phyloP scores from a whole-genome alignment of 2,113 vertebrate species.

The Aramus guarauna region DNA sequence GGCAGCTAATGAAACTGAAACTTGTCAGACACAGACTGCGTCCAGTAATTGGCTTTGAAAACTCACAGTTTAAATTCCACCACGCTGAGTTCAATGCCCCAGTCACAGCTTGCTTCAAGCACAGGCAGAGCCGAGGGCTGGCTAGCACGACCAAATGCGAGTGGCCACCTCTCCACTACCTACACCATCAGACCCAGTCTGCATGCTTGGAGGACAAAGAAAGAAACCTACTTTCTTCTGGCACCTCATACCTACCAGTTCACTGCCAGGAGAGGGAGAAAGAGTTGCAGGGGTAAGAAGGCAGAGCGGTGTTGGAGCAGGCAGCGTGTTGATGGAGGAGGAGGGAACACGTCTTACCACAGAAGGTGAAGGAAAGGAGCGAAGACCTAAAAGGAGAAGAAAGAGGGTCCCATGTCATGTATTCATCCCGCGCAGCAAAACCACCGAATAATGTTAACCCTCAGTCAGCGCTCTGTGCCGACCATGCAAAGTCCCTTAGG shows the following conservation, averaged over 20 bases:
- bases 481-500: background rate
- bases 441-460: background rate
- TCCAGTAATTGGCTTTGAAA: conserved; percentile 12
- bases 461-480: background rate
- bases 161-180: accelerated
- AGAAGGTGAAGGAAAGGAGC: background rate
- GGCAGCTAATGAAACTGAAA: conserved; percentile 32
- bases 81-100: background rate
- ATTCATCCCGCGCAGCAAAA: background rate
- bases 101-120: background rate
- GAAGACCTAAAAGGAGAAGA: background rate
- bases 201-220: background rate
- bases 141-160: background rate
- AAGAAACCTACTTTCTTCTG: background rate
- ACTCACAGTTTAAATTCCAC: background rate
- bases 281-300: background rate
- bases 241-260: background rate
- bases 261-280: background rate
- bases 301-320: accelerated
- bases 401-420: background rate
- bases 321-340: background rate
- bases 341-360: background rate
- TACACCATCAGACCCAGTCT: background rate
- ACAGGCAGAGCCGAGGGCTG: accelerated
- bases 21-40: background rate